Conservation (phyloP, 2,113 vertebrate species). For the Carassius gibelio region DNA sequence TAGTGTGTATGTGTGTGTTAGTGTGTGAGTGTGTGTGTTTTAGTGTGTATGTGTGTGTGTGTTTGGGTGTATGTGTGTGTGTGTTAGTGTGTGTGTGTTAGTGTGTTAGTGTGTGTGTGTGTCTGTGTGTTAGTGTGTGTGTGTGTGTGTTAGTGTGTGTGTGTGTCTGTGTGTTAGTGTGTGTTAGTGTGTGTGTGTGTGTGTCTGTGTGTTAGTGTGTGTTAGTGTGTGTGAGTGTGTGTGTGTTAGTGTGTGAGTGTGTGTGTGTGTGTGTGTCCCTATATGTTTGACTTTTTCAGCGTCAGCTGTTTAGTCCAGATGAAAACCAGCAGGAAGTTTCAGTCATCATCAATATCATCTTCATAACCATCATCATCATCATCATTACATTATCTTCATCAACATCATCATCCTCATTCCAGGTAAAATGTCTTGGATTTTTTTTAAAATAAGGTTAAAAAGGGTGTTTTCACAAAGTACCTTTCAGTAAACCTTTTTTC, state of each 20-base stretch:
- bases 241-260: neutral
- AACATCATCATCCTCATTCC: neutral
- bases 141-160: neutral
- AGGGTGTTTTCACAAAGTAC: neutral
- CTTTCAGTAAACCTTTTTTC: neutral
- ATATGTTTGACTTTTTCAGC: neutral
- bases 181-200: neutral
- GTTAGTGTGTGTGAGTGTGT: neutral
- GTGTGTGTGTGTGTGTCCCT: neutral
- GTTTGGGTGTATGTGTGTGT: no score
- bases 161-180: neutral
- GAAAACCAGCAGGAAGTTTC: neutral
- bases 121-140: neutral
- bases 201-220: neutral
- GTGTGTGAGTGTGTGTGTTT: no score
- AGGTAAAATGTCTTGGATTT: conserved; percentile 11
- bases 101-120: neutral
- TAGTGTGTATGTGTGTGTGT: no score
- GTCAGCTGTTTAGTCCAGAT: conserved; percentile 13
- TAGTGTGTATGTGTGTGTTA: no score
- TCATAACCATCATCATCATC: conserved; percentile 15
- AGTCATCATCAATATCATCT: conserved; percentile 2
- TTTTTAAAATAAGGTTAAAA: no score
- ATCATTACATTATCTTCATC: conserved; percentile 15
- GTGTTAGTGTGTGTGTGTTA: neutral